Conservation (phyloP, 2,797 vertebrate species). For the Sebastes steindachneri region DNA sequence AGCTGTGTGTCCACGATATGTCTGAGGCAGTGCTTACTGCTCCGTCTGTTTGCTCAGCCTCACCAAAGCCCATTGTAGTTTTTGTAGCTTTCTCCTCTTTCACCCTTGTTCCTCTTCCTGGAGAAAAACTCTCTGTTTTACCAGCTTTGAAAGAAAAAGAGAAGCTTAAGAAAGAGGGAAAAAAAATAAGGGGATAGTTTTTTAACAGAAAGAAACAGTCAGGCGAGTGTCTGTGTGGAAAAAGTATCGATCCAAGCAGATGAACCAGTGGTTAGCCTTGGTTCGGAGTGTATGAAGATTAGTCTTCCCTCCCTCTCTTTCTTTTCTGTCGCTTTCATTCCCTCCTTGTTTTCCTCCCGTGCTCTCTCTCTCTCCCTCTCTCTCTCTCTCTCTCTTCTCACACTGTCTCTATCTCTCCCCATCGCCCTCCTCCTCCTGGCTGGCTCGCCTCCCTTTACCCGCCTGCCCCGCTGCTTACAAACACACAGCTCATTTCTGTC, state of each 20-base stretch:
- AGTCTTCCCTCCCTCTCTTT: constrained; percentile 3
- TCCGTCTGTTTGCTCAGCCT: constrained; percentile 53
- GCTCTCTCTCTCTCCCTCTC: background rate
- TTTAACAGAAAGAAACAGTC: constrained; percentile 50
- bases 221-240: constrained; percentile 34
- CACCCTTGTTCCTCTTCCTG: constrained; percentile 25
- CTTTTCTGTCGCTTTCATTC: background rate
- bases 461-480: constrained; percentile 57
- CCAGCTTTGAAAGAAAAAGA: constrained; percentile 48
- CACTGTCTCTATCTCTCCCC: constrained; percentile 1
- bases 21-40: constrained; percentile 55
- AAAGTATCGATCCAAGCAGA: constrained; percentile 74
- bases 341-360: background rate
- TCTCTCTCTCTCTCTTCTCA: background rate
- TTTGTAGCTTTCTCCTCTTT: constrained; percentile 27
- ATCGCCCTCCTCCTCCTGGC: constrained; percentile 9
- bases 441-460: constrained; percentile 22
- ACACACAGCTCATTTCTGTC: constrained; percentile 72
- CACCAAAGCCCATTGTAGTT: constrained; percentile 62
- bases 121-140: constrained; percentile 56
- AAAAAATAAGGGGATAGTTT: constrained; percentile 42
- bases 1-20: constrained; percentile 66
- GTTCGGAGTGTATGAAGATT: constrained; percentile 68
- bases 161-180: background rate
- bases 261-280: constrained; percentile 61